phyloP scores from a whole-genome alignment of 2,888 invertebrate species.

The Clanis bilineata region DNA sequence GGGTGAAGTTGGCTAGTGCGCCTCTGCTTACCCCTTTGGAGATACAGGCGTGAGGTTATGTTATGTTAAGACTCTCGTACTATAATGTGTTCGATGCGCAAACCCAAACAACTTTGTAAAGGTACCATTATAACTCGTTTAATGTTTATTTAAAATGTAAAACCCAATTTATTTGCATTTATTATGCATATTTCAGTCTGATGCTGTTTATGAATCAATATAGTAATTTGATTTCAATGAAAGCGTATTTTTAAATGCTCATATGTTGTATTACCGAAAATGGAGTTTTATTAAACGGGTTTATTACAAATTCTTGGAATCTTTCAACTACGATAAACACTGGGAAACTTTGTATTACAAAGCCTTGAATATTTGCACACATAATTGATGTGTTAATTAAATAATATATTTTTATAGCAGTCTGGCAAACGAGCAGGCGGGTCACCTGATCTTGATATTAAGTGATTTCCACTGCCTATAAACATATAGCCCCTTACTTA shows the following conservation, averaged over 20 bases:
- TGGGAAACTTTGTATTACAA: background rate
- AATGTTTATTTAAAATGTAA: background rate
- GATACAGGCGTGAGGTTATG: too few relatives aligned
- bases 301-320: background rate
- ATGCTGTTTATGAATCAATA: background rate
- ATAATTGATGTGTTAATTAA: background rate
- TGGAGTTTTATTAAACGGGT: background rate
- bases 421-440: too few relatives aligned
- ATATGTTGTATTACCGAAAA: background rate
- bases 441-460: too few relatives aligned
- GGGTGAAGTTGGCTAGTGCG: too few relatives aligned
- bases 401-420: too few relatives aligned
- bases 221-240: background rate
- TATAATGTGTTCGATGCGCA: too few relatives aligned
- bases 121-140: too few relatives aligned
- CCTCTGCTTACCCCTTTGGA: too few relatives aligned
- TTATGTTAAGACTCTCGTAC: too few relatives aligned
- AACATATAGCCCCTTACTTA: too few relatives aligned
- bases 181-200: background rate
- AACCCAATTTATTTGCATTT: background rate
- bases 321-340: background rate
- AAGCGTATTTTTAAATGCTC: background rate
- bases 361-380: background rate
- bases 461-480: too few relatives aligned
- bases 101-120: too few relatives aligned